Base-by-base conservation (phyloP, 2,888 invertebrate genomes). In the Diarsia brunnea region DNA sequence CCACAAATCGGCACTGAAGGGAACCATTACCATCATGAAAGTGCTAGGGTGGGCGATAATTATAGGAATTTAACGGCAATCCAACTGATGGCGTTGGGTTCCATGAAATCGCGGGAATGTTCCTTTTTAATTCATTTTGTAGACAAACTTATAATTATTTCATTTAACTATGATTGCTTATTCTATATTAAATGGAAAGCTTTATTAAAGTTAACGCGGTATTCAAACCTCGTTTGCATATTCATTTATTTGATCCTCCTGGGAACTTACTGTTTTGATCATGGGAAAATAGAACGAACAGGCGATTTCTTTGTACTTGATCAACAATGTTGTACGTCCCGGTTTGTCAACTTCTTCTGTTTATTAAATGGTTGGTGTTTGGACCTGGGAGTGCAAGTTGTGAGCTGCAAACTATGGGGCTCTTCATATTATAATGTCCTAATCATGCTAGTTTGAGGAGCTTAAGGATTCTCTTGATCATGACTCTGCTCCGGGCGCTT, bases 61-160 rank as follows among this genome's bases (percentile, higher is more conserved):
- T 72, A 78, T 67, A 84, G 84, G 73, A 84, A 86, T 86, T 79
- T 58, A 27, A 83, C 55, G 75, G 24, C 75, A 83, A 83, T 86
- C 72, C 63, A 69, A 60, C 55, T 79, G 63, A 88, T 75, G 72
- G 61, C 27, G 4, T 38, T 45, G 19, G 7, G 5, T 77, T 69
- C 81, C 47, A 66, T 61, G 58, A 67, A 63, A 55, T 53, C 51
- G 58, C 12, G 21, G 61, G 53, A 85, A 83, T 49, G 63, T 85
- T 85, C 71, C 61, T 63, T 14, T 82, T 58, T 49, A 68, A 68
- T 85, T 69, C 3, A 75, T 74, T 58, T 60, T 64, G n/a, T 64
- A 49, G 43, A 47, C 11, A 55, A 60, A 74, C 51, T 69, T 61
- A 27, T 53, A 78, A 71, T 60, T 27, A 55, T 31, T 81, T n/a